phyloP scores from a whole-genome alignment of 2,113 vertebrate species.

The Crotalus helleri region DNA sequence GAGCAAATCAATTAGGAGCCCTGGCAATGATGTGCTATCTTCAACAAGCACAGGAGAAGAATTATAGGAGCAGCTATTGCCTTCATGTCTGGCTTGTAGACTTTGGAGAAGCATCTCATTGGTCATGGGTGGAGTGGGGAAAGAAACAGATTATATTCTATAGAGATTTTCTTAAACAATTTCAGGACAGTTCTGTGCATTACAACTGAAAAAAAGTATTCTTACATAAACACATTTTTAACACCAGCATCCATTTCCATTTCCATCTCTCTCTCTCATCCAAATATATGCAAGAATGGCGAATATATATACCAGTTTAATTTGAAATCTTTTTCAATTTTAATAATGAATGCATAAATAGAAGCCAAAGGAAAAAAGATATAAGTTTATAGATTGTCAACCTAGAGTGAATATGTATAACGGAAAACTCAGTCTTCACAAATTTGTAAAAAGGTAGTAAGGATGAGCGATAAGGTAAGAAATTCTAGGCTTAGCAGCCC shows the following conservation, averaged over 20 bases:
- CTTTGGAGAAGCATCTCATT: background rate
- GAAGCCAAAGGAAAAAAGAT: background rate
- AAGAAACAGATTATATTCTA: background rate
- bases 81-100: background rate
- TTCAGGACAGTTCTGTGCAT: background rate
- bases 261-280: no score
- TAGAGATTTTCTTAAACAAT: background rate
- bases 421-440: background rate
- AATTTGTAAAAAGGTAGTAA: background rate
- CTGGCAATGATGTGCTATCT: background rate
- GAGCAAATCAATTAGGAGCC: background rate
- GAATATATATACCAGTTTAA: background rate
- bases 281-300: background rate
- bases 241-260: background rate
- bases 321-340: background rate
- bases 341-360: background rate
- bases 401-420: background rate
- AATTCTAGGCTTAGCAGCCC: background rate
- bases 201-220: background rate
- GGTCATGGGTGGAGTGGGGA: background rate
- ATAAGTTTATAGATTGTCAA: background rate
- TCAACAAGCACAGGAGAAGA: background rate
- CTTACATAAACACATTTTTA: background rate
- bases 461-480: background rate
- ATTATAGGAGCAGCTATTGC: background rate